Evolutionary conservation across 1,140 invertebrate genomes (phyloP).

Genomic region (Pachypeltis micranthus): DNA sequence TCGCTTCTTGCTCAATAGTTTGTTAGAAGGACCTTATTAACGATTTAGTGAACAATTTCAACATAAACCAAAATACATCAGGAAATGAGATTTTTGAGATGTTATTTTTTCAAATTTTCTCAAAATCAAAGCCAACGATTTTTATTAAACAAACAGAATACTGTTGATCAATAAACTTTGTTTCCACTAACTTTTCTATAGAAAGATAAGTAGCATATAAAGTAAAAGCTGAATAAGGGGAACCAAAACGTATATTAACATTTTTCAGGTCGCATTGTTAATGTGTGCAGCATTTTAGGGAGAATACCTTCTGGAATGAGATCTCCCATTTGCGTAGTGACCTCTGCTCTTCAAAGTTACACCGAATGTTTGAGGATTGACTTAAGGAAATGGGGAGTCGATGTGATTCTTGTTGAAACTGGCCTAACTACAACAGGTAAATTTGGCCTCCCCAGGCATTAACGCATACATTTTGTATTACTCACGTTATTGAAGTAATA

Average conservation of each 20-base stretch:
- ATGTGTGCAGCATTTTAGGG: conserved; percentile 45
- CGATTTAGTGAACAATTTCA: too few species aligned
- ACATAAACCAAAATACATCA: too few species aligned
- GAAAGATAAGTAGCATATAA: too few species aligned
- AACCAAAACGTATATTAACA: too few species aligned
- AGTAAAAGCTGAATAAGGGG: too few species aligned
- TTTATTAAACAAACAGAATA: too few species aligned
- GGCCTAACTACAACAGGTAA: conserved; percentile 64
- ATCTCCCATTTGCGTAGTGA: conserved; percentile 63
- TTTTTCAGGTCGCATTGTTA: conserved; percentile 33
- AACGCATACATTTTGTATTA: background rate
- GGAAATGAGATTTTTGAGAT: too few species aligned
- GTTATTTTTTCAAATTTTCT: too few species aligned
- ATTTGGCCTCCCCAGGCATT: background rate
- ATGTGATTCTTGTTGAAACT: conserved; percentile 68
- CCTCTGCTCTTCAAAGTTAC: conserved; percentile 63
- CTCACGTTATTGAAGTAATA: background rate
- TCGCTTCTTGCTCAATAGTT: background rate
- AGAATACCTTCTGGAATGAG: conserved; percentile 61
- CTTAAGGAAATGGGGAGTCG: conserved; percentile 57
- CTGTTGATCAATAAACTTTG: too few species aligned
- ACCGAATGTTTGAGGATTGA: conserved; percentile 68
- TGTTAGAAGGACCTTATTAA: too few species aligned
- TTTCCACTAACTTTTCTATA: too few species aligned
- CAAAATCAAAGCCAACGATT: too few species aligned